Conservation (phyloP, 1,140 invertebrate genomes). For the Scylla paramamosain region DNA sequence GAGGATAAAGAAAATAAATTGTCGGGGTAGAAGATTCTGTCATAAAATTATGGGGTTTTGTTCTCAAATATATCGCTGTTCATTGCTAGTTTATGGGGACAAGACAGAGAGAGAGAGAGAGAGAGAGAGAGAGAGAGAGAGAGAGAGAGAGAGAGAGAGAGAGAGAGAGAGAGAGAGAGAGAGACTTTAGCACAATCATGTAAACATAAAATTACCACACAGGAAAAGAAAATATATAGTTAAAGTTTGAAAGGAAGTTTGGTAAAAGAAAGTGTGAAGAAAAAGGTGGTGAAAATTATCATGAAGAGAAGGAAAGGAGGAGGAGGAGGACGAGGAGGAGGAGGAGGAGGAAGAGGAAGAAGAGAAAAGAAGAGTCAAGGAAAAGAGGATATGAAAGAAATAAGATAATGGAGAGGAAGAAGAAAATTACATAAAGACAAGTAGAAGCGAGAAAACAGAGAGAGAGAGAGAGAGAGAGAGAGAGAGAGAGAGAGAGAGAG, state of each 20-base stretch:
- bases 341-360: not conserved
- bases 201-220: too few relatives aligned
- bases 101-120: not conserved
- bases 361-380: not conserved
- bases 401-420: not conserved
- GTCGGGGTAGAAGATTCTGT: not conserved
- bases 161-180: constrained; percentile 46
- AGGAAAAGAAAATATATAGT: not conserved
- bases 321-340: not conserved
- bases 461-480: not conserved
- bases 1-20: constrained; percentile 6
- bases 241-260: not conserved
- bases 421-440: not conserved
- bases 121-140: too few relatives aligned
- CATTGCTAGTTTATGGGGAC: not conserved
- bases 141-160: constrained; percentile 31
- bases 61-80: not conserved
- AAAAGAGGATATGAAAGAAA: not conserved
- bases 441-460: not conserved
- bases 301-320: not conserved
- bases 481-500: not conserved
- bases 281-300: not conserved
- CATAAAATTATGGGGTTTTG: not conserved
- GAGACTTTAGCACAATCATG: not conserved
- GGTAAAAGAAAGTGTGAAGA: not conserved